A percentile compares a stretch with the other conserved stretches of the same genome.
Conservation (phyloP, 2,113 vertebrate genomes). For the Proterorhinus semilunaris region DNA sequence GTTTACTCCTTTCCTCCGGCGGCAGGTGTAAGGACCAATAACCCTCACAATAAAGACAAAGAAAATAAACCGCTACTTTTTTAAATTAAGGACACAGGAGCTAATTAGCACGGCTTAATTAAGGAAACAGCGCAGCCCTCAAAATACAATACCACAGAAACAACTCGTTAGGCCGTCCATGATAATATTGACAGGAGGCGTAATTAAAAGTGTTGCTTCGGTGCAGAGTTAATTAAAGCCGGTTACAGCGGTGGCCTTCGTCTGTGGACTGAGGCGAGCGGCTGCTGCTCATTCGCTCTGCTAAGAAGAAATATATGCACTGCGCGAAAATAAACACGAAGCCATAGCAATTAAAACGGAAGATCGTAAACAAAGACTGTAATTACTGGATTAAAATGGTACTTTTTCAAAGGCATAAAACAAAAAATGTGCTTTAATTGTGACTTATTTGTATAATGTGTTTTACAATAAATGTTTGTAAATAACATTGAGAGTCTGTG, state of each 20-base stretch:
- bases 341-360: not conserved
- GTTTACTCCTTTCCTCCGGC: slow-evolving; percentile 6
- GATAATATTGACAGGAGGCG: slow-evolving; percentile 49
- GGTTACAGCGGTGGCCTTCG: slow-evolving; percentile 49
- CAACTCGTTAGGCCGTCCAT: slow-evolving; percentile 62
- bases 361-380: slow-evolving; percentile 2
- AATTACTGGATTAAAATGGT: not conserved
- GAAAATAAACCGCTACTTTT: slow-evolving; percentile 24
- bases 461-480: no score
- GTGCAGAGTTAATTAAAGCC: slow-evolving; percentile 58
- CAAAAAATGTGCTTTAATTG: not conserved
- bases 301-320: slow-evolving; percentile 1
- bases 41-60: slow-evolving; percentile 7
- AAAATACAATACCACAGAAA: slow-evolving; percentile 46
- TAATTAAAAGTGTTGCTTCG: slow-evolving; percentile 60
- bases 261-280: slow-evolving; percentile 5
- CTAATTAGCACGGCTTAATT: slow-evolving; percentile 50
- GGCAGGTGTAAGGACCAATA: slow-evolving; percentile 12
- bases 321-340: not conserved
- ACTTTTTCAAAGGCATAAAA: not conserved
- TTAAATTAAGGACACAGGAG: slow-evolving; percentile 12
- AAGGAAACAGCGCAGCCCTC: slow-evolving; percentile 53
- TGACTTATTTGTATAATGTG: not conserved
- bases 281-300: slow-evolving; percentile 7
- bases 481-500: no score